Evolutionary conservation across 2,888 invertebrate species (phyloP).

Genomic region (Caenorhabditis doughertyi): DNA sequence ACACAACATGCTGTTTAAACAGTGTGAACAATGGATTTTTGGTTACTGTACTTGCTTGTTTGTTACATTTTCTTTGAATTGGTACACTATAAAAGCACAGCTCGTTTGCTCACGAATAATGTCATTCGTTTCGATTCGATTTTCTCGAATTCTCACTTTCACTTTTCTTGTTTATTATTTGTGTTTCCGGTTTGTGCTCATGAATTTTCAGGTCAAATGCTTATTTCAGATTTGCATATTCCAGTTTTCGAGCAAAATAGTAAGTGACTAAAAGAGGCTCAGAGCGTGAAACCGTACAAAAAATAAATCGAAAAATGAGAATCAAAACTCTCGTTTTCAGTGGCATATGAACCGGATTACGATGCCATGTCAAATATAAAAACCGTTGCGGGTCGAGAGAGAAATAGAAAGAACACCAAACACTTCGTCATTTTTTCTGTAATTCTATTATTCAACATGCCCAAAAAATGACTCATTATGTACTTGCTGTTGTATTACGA

Average conservation of each 20-base stretch:
- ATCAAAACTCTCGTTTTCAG: constrained; percentile 47
- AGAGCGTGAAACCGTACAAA: constrained; percentile 31
- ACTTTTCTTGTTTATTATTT: constrained; percentile 24
- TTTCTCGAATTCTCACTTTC: not conserved
- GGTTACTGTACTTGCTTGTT: constrained; percentile 60
- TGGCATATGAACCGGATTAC: constrained; percentile 58
- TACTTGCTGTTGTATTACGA: constrained; percentile 1
- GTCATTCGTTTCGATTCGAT: constrained; percentile 32
- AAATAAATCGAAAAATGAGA: constrained; percentile 23
- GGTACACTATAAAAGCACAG: constrained; percentile 45
- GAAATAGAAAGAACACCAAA: constrained; percentile 7
- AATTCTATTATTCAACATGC: constrained; percentile 3
- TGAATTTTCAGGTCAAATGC: constrained; percentile 21
- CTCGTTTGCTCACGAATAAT: constrained; percentile 56
- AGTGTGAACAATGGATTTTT: constrained; percentile 41
- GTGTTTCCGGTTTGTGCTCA: constrained; percentile 22
- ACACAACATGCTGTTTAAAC: constrained; percentile 61
- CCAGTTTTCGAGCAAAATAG: constrained; percentile 19
- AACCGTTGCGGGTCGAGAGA: constrained; percentile 48
- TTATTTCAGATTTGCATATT: constrained; percentile 42
- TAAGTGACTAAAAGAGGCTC: not conserved
- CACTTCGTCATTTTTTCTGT: constrained; percentile 12
- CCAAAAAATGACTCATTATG: constrained; percentile 33
- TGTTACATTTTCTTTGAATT: constrained; percentile 56
- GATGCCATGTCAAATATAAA: constrained; percentile 62